Base-by-base conservation (phyloP, 2,888 invertebrate species). In the Priocnemis perturbator region DNA sequence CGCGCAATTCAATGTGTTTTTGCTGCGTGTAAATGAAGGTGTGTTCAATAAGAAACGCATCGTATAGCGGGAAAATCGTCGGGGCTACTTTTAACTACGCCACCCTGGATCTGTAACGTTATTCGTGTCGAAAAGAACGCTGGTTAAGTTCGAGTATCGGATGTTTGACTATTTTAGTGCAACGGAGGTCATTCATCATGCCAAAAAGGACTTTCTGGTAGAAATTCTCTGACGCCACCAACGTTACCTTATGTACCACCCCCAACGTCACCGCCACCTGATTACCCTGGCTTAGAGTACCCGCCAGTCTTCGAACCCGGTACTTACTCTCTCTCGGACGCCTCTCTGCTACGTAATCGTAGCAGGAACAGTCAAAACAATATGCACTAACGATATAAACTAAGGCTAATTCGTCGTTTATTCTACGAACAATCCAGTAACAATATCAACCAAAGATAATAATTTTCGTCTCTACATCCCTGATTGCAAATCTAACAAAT, bases 241-340 rank as follows among this genome's bases (percentile, higher is more conserved):
- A 86, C 82, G 37, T 84, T 87, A 68, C 85, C 87, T 58, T 86
- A 87, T 55, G 85, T 86, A 75, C 87, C 88, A 45, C 86, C 87
- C 19, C 86, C 87, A 64, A 85, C 88, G 2, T 87, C 89, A 20
- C 89, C 90, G 15, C 89, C 92, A 3, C 91, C 92, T 3, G 93
- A 94, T 82, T 96, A 95, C 90, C 94, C 95, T 65, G 95, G 95
- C 84, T 91, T 96, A 89, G 94, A 95, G 89, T 96, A 95, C 88
- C 96, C 96, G 57, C 96, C 96, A 58, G 94, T 95, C 45, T 96
- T 96, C 90, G 95, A 95, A 88, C 93, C 96, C 0, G 96, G 95
- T 90, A 95, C 94, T 0, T 96, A 96, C 90, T 94, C 95, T 60
- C 91, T 96, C 67, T 91, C 91, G 9, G 90, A 92, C 84, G 92